Evolutionary conservation across 2,888 invertebrate genomes (phyloP), one percentile per base, ranked within the genome.

Genomic region (Cartodere bifasciata): DNA sequence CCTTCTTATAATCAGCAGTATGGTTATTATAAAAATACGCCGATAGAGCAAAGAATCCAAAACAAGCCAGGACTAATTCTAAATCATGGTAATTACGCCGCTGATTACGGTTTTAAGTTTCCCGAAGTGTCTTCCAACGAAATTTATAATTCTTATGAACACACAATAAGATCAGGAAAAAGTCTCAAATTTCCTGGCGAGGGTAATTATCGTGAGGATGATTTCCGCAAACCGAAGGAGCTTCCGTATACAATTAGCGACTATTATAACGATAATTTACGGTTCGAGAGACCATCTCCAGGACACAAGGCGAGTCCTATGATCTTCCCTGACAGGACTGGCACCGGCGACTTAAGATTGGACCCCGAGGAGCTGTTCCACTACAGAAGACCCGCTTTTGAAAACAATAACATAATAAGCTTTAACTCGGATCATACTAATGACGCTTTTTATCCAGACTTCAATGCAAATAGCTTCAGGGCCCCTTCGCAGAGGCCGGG

Each of bases 251-350:
- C 37, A 12, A 23, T 35, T 29, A 34, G 29, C 12, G 30, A 41
- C 17, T 34, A 36, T 35, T 28, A 35, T 7, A 26, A n/a, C 16
- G 28, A 27, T 38, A 35, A 29, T 36, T 50, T 37, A n/a, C n/a
- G n/a, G n/a, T 48, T 53, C 30, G 52, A 52, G 44, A 48, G 42
- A 31, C 50, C 50, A 9, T 38, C 46, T 20, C 50, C 52, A 30
- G 46, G 49, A 38, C 52, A 55, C 37, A 44, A 44, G 24, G 50
- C 50, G 3, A 37, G 39, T 16, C 41, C 46, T n/a, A 57, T 63
- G 39, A 58, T 66, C 26, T 69, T 68, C 41, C 68, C 70, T 3
- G 65, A 64, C 43, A 58, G 69, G 35, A 65, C 64, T 16, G 66
- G 65, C 28, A 67, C 65, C 3, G 67, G 65, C 21, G 60, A 67